phyloP scores from a whole-genome alignment of 2,888 invertebrate genomes.

The Petrolisthes manimaculis region DNA sequence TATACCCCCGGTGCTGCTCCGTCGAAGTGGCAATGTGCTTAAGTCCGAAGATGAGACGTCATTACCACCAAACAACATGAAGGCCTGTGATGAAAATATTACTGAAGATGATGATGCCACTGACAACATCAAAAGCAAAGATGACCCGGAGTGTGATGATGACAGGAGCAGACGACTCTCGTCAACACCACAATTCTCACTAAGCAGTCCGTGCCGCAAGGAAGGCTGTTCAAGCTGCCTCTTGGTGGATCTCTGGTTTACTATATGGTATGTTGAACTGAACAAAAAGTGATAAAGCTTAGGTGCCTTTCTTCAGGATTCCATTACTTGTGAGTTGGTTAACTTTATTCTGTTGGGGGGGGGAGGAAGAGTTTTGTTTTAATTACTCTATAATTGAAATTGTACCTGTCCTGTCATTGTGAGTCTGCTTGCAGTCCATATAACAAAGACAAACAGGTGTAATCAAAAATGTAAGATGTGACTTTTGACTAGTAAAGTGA shows the following conservation, averaged over 20 bases:
- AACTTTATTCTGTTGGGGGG: background rate
- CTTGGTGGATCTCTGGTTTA: slow-evolving; percentile 55
- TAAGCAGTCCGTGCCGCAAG: slow-evolving; percentile 30
- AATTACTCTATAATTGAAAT: too few species aligned
- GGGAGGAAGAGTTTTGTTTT: too few species aligned
- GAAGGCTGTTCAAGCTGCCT: slow-evolving; percentile 41
- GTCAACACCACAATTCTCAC: background rate
- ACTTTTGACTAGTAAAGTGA: background rate
- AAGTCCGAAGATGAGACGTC: background rate
- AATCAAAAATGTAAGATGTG: too few species aligned
- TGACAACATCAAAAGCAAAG: background rate
- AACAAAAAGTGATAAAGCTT: slow-evolving; percentile 39
- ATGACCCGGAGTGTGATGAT: background rate
- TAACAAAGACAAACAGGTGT: too few species aligned
- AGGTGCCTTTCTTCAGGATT: slow-evolving; percentile 3
- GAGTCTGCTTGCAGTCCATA: too few species aligned
- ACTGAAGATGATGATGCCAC: background rate
- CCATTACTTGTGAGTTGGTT: background rate
- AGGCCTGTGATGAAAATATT: background rate
- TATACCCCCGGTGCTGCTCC: slow-evolving; percentile 47
- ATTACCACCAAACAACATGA: background rate
- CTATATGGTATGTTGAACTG: slow-evolving; percentile 49
- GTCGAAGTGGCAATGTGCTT: background rate
- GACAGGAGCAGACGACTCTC: background rate
- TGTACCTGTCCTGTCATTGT: too few species aligned